Evolutionary conservation across 1,140 invertebrate genomes (phyloP).

Genomic region (Cheumatopsyche charites): DNA sequence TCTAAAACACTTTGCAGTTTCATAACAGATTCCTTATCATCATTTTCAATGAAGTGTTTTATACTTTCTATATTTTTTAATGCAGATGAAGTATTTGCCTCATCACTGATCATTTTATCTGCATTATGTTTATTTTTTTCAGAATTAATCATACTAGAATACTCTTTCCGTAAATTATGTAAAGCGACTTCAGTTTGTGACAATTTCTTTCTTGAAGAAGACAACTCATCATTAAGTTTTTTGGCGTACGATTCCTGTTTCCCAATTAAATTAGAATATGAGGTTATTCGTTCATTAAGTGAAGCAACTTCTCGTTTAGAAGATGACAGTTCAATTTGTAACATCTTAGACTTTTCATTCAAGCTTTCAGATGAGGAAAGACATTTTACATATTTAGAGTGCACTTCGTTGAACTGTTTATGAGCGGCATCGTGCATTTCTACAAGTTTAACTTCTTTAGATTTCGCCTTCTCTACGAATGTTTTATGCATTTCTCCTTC

Average conservation of each 20-base stretch:
- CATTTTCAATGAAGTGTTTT: conserved; percentile 79
- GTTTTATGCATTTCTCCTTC: conserved; percentile 80
- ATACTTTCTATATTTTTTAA: conserved; percentile 81
- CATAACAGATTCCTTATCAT: conserved; percentile 75
- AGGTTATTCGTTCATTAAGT: conserved; percentile 83
- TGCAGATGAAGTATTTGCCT: conserved; percentile 75
- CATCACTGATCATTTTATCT: conserved; percentile 64
- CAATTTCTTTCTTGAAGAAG: conserved; percentile 74
- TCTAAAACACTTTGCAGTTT: conserved; percentile 79
- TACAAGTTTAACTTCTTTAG: conserved; percentile 80
- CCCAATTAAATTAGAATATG: conserved; percentile 76
- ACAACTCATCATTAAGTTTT: conserved; percentile 76
- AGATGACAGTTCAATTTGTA: conserved; percentile 77
- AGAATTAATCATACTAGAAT: conserved; percentile 74
- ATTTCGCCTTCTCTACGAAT: conserved; percentile 81
- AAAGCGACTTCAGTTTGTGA: conserved; percentile 76
- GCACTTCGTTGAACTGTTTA: conserved; percentile 70
- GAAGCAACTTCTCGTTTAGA: conserved; percentile 84
- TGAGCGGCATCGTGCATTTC: conserved; percentile 81
- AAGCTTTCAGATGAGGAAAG: conserved; percentile 74
- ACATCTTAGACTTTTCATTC: conserved; percentile 80
- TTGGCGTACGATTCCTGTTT: conserved; percentile 87
- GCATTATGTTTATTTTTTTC: conserved; percentile 65
- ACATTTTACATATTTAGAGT: conserved; percentile 72
- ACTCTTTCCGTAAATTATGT: conserved; percentile 76